Evolutionary conservation across 2,113 vertebrate genomes (phyloP), one percentile per base, ranked within the genome.

Genomic region (Formicarius rufipectus): DNA sequence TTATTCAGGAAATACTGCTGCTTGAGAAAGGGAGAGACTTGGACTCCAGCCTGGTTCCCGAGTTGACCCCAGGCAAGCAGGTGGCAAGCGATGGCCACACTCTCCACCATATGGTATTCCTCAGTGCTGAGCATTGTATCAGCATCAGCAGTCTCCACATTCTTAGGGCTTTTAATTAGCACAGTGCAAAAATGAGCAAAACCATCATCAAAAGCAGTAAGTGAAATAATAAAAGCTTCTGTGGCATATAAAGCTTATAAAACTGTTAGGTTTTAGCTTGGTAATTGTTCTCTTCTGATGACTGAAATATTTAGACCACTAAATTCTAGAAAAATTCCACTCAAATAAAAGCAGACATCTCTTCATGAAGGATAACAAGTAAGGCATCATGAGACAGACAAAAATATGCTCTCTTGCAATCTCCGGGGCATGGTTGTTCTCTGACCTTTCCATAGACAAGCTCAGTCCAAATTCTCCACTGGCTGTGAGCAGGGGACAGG

Each of bases 41-140:
- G 93, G 89, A 56, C 16, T 89, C 12, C 60, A 88, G 87, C 91
- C 90, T 87, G 62, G 50, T 76, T 92, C 60, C 88, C 5, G 7
- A 89, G 90, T 92, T 88, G 95, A 88, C 95, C 96, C 79, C 56
- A 78, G 78, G 72, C 64, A 8, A 73, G 87, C 94, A 94, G 90
- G 93, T 94, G 90, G 74, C 82, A 67, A 44, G 47, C 3, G 27
- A 89, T 93, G 93, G 90, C 75, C 89, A 53, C 75, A 55, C 60
- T 8, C 81, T 94, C n/a, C 72, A 60, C 87, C 91, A 90, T 94
- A 94, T 96, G 96, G 67, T 77, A 30, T 73, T 95, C 52, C 55
- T 85, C 72, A 69, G 50, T 52, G 50, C 77, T 78, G 82, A 88
- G 59, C 67, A 25, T 64, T 88, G 75, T 84, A 30, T 71, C 40